These are phyloP conservation scores for Lepidochitona cinerea DNA, from an alignment of 2,888 invertebrate genomes.

Conservation along the genomic window DNA sequence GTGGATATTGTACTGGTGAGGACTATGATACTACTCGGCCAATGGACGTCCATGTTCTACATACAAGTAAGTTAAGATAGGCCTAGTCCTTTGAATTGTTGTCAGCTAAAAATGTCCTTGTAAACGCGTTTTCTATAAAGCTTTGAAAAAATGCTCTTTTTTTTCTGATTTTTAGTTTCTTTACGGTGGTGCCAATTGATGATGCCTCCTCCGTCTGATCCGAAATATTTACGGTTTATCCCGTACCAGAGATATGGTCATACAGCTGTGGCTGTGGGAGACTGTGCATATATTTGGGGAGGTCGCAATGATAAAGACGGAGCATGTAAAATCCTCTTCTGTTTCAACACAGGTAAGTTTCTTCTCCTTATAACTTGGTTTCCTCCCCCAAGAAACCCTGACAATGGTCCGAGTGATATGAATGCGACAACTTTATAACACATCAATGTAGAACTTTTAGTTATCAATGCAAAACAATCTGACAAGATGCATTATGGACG, in stretches of 20 bases:
- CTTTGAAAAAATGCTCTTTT: neutral
- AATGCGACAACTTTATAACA: no score
- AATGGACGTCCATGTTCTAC: constrained; percentile 89
- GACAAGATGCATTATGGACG: no score
- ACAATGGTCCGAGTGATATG: no score
- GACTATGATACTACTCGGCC: constrained; percentile 77
- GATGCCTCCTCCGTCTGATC: constrained; percentile 73
- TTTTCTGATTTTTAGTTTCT: constrained; percentile 35
- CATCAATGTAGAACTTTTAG: no score
- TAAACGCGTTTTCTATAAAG: no score
- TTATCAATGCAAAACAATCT: no score
- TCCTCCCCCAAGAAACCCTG: no score
- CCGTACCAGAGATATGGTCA: constrained; percentile 89
- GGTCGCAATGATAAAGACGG: constrained; percentile 86
- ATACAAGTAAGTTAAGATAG: constrained; percentile 76
- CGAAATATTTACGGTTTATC: constrained; percentile 71
- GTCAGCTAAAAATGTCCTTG: neutral
- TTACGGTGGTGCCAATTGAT: constrained; percentile 72
- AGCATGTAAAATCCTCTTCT: constrained; percentile 85
- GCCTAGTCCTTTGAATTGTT: neutral
- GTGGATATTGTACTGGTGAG: constrained; percentile 91
- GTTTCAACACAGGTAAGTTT: constrained; percentile 80
- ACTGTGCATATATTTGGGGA: constrained; percentile 89
- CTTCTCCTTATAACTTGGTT: no score
- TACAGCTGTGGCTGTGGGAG: constrained; percentile 85